These are phyloP conservation scores for Pipa parva DNA, from an alignment of 2,113 vertebrate species.

Conservation along the genomic window DNA sequence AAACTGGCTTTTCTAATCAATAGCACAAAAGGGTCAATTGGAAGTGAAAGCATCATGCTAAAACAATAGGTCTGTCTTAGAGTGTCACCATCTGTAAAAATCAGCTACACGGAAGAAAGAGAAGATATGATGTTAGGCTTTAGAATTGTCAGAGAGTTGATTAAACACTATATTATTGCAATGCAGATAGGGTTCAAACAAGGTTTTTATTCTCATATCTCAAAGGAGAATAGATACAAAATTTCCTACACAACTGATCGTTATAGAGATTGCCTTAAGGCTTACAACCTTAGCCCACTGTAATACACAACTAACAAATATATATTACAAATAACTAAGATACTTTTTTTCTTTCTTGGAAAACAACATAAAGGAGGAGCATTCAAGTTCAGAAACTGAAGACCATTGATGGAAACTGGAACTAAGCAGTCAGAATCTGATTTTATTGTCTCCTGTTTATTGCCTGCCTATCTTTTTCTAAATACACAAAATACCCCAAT, in stretches of 20 bases:
- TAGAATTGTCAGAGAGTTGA: slow-evolving; percentile 46
- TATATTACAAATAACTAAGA: too few relatives aligned
- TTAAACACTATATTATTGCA: slow-evolving; percentile 12
- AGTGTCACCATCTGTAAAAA: slow-evolving; percentile 34
- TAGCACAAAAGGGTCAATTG: slow-evolving; percentile 51
- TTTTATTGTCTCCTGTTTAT: too few relatives aligned
- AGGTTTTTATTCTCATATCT: not conserved
- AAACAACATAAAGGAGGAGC: too few relatives aligned
- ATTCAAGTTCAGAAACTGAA: too few relatives aligned
- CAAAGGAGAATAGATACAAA: not conserved
- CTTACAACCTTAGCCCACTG: too few relatives aligned
- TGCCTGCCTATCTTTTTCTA: too few relatives aligned
- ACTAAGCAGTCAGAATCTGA: too few relatives aligned
- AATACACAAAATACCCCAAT: too few relatives aligned
- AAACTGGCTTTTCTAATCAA: slow-evolving; percentile 39
- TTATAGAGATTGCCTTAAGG: not conserved
- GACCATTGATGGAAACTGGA: too few relatives aligned
- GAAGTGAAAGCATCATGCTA: slow-evolving; percentile 42
- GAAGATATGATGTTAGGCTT: slow-evolving; percentile 44
- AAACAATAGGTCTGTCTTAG: slow-evolving; percentile 55
- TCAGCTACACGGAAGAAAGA: slow-evolving; percentile 45
- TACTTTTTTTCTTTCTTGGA: too few relatives aligned
- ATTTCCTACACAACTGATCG: not conserved
- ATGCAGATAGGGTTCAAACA: not conserved
- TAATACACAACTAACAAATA: too few relatives aligned